Conservation (phyloP, 2,888 invertebrate species). For the Pharmacophagus antenor region DNA sequence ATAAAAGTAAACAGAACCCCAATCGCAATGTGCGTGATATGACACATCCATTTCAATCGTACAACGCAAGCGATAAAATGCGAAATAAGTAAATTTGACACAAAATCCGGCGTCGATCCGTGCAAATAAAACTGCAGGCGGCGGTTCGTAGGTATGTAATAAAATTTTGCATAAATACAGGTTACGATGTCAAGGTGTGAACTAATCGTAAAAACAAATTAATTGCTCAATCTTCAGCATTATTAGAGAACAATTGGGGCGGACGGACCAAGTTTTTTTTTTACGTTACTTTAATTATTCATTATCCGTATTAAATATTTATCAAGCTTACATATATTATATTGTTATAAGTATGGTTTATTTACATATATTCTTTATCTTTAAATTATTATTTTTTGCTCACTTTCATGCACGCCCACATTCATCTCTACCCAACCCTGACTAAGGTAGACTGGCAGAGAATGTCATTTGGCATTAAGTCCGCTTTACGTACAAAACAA, state of each 20-base stretch:
- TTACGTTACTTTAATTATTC: too few relatives aligned
- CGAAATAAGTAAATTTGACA: slow-evolving; percentile 23
- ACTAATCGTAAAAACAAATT: slow-evolving; percentile 29
- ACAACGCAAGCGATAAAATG: slow-evolving; percentile 14
- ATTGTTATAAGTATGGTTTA: too few relatives aligned
- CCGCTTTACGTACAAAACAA: too few relatives aligned
- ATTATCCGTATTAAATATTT: too few relatives aligned
- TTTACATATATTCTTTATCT: too few relatives aligned
- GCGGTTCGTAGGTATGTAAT: slow-evolving; percentile 23
- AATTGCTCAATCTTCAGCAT: slow-evolving; percentile 26
- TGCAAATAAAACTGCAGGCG: slow-evolving; percentile 30
- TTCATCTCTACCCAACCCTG: too few relatives aligned
- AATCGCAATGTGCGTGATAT: background rate
- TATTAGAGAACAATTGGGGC: slow-evolving; percentile 26
- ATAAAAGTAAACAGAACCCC: background rate
- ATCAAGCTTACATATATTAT: too few relatives aligned
- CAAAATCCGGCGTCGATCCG: slow-evolving; percentile 20
- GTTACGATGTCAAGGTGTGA: slow-evolving; percentile 24
- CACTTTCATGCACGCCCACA: too few relatives aligned
- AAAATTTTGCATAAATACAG: slow-evolving; percentile 30
- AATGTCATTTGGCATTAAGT: too few relatives aligned
- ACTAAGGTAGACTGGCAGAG: too few relatives aligned
- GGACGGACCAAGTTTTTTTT: background rate
- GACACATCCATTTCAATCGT: background rate
- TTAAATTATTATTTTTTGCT: too few relatives aligned